A percentile compares a stretch with the other conserved stretches of the same genome.
phyloP scores from a whole-genome alignment of 1,140 invertebrate species.

The Cyphomyrmex costatus region DNA sequence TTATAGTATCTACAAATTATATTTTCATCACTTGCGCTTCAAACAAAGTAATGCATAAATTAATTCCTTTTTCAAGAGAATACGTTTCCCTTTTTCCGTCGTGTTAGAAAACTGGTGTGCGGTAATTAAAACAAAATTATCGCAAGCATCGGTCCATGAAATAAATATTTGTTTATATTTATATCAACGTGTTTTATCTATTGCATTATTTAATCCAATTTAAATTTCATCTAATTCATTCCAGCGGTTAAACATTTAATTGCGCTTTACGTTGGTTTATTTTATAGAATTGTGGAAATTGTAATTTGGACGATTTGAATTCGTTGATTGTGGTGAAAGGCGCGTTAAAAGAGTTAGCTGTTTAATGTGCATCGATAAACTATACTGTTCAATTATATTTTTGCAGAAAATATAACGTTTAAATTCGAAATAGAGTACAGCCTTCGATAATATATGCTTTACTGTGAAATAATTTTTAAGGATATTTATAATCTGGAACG shows the following conservation, averaged over 20 bases:
- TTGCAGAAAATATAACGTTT: not conserved
- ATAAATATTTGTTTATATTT: conserved; percentile 23
- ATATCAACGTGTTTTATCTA: conserved; percentile 17
- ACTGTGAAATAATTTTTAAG: not conserved
- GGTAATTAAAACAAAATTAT: conserved; percentile 24
- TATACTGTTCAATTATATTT: not conserved
- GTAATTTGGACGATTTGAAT: conserved; percentile 25
- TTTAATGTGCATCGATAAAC: not conserved
- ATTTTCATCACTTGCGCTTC: conserved; percentile 22
- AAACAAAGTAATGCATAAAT: conserved; percentile 14
- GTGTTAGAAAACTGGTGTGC: not conserved
- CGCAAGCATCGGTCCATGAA: not conserved
- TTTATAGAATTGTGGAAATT: conserved; percentile 2
- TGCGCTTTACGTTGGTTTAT: conserved; percentile 22
- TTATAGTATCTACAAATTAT: conserved; percentile 28
- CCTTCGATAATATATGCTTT: not conserved
- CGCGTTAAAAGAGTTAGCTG: not conserved
- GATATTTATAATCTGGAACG: not conserved
- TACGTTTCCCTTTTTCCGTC: too few relatives aligned
- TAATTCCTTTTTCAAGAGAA: not conserved
- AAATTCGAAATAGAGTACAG: not conserved
- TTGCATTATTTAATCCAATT: conserved; percentile 31
- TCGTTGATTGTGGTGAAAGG: not conserved
- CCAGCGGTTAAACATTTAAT: conserved; percentile 28
- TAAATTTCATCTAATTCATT: conserved; percentile 42